A percentile compares a stretch with the other conserved stretches of the same genome.
Evolutionary conservation across 2,113 vertebrate species (phyloP).

Genomic region (Diphyllodes magnificus): DNA sequence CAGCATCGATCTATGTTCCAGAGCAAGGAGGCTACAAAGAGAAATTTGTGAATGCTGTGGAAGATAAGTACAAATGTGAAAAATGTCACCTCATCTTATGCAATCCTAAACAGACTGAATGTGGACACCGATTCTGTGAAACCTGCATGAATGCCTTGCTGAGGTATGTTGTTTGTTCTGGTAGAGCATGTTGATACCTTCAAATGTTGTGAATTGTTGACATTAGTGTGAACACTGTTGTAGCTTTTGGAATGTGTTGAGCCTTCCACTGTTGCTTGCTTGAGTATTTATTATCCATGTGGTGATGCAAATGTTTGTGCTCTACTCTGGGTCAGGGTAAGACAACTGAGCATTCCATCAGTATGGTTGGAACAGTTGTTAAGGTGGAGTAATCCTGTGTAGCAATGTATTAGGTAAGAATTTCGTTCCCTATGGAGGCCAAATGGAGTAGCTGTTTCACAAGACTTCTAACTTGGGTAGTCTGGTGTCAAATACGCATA

Average conservation of each 20-base stretch:
- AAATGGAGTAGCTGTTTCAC: not conserved
- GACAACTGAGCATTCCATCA: not conserved
- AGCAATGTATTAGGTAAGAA: not conserved
- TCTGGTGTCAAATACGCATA: not conserved
- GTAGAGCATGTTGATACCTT: not conserved
- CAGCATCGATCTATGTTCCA: constrained; percentile 71
- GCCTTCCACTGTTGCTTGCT: not conserved
- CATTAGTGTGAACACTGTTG: not conserved
- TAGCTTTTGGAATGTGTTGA: not conserved
- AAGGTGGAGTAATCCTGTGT: not conserved
- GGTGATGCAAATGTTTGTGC: not conserved
- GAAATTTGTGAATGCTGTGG: constrained; percentile 85
- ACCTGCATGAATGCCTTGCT: constrained; percentile 84
- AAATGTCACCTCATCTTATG: constrained; percentile 89
- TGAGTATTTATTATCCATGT: not conserved
- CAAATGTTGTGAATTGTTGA: not conserved
- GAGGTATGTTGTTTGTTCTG: constrained; percentile 56
- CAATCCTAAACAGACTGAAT: constrained; percentile 92
- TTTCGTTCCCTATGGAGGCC: not conserved
- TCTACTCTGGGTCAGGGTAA: not conserved
- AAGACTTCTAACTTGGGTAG: not conserved
- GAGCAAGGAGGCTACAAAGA: constrained; percentile 91
- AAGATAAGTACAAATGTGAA: constrained; percentile 95
- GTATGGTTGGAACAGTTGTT: not conserved
- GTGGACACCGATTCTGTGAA: constrained; percentile 94